phyloP scores from a whole-genome alignment of 2,888 invertebrate species.

The Mayetiola destructor region DNA sequence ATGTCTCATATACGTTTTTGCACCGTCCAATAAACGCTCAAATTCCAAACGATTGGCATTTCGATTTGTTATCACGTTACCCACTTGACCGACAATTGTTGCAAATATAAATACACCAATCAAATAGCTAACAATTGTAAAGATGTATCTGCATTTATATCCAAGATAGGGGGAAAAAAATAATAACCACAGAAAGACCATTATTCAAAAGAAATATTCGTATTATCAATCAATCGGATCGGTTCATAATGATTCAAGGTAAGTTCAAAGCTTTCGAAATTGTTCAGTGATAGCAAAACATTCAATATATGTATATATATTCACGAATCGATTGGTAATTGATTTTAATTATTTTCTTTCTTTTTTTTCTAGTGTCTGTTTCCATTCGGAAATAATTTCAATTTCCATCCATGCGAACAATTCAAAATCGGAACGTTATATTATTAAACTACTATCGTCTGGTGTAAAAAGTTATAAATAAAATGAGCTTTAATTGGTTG shows the following conservation, averaged over 20 bases:
- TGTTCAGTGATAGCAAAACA: no score
- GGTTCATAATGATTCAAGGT: neutral
- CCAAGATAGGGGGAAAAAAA: neutral
- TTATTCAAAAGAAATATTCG: neutral
- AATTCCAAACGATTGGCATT: constrained; percentile 93
- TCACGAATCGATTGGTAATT: no score
- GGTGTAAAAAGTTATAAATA: neutral
- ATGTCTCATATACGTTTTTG: constrained; percentile 94
- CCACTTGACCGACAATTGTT: constrained; percentile 94
- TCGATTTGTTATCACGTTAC: constrained; percentile 92
- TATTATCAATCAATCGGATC: constrained; percentile 2
- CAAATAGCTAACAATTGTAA: constrained; percentile 91
- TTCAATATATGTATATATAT: no score
- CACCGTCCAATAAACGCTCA: constrained; percentile 84
- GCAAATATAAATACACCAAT: constrained; percentile 97
- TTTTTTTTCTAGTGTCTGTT: no score
- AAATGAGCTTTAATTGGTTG: neutral
- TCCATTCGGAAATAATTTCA: neutral
- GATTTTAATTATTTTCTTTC: no score
- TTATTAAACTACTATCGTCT: neutral
- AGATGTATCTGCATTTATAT: constrained; percentile 65
- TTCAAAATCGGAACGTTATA: neutral
- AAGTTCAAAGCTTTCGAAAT: constrained; percentile 12
- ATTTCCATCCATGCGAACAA: constrained; percentile 2
- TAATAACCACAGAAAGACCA: neutral